phyloP scores from a whole-genome alignment of 1,140 invertebrate species.

The Adelges cooleyi region DNA sequence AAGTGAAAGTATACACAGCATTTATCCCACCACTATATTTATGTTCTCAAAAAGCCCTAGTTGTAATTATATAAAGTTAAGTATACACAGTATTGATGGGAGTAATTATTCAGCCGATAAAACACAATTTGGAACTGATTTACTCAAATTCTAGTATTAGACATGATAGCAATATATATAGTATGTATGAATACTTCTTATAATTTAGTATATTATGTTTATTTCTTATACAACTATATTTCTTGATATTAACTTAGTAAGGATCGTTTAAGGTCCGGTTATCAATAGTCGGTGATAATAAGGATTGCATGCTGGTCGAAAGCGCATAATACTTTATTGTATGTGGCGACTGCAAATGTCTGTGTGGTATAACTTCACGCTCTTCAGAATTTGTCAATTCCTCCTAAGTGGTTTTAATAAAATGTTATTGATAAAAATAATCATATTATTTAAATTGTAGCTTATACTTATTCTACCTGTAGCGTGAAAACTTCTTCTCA shows the following conservation, averaged over 20 bases:
- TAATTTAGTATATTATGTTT: too few species aligned
- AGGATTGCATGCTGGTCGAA: slow-evolving; percentile 46
- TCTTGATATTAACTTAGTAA: slow-evolving; percentile 1
- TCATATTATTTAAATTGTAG: not conserved
- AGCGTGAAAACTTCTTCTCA: slow-evolving; percentile 60
- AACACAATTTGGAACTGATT: too few species aligned
- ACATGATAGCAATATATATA: too few species aligned
- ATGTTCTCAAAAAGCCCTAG: too few species aligned
- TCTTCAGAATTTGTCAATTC: slow-evolving; percentile 35
- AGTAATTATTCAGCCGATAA: too few species aligned
- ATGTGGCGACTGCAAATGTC: slow-evolving; percentile 52
- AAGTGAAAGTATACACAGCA: too few species aligned
- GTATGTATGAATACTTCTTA: too few species aligned
- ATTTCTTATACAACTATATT: too few species aligned
- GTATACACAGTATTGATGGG: too few species aligned
- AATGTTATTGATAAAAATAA: not conserved
- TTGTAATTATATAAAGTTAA: too few species aligned
- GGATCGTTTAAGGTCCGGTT: slow-evolving; percentile 27
- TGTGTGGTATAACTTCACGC: slow-evolving; percentile 54
- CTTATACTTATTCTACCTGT: slow-evolving; percentile 40
- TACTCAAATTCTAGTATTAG: too few species aligned
- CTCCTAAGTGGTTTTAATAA: slow-evolving; percentile 24
- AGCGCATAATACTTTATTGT: slow-evolving; percentile 44
- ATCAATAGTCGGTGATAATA: slow-evolving; percentile 46
- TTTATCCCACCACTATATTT: too few species aligned